These are phyloP conservation scores for Tachina lurida DNA, from an alignment of 2,888 invertebrate genomes.

Conservation along the genomic window DNA sequence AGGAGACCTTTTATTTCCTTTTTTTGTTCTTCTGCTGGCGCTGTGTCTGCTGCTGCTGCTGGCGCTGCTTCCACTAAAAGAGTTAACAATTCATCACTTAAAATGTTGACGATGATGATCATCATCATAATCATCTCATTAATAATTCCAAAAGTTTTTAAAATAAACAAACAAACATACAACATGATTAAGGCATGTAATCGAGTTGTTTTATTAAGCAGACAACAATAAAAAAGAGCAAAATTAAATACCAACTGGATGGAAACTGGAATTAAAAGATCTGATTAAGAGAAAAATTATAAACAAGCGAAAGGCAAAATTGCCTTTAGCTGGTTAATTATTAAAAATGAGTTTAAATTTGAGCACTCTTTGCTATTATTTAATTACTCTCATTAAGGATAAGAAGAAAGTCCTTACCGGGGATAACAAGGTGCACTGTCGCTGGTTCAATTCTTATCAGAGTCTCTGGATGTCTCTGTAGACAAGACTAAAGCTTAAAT, in stretches of 20 bases:
- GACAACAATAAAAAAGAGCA: constrained; percentile 73
- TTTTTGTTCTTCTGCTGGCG: constrained; percentile 3
- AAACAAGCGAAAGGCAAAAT: too few species aligned
- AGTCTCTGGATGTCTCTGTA: too few species aligned
- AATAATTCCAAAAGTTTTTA: constrained; percentile 75
- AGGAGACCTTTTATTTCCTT: constrained; percentile 59
- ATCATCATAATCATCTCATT: constrained; percentile 77
- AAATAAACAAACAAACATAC: constrained; percentile 9
- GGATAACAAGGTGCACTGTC: neutral
- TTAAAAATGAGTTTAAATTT: neutral
- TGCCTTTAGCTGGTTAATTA: neutral
- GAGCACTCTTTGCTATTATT: neutral
- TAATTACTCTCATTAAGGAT: constrained; percentile 10
- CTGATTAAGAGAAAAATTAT: constrained; percentile 21
- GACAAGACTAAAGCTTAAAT: too few species aligned
- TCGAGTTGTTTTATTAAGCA: constrained; percentile 79
- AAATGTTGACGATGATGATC: constrained; percentile 65
- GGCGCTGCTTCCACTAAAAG: constrained; percentile 39
- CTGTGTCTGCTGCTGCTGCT: neutral
- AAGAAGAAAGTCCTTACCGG: constrained; percentile 1
- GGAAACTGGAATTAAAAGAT: constrained; percentile 37
- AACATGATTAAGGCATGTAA: constrained; percentile 74
- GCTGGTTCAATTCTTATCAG: too few species aligned
- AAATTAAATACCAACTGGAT: neutral
- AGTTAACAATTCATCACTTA: constrained; percentile 64